Evolutionary conservation across 2,113 vertebrate species (phyloP), one percentile per base, ranked within the genome.

Genomic region (Mobula hypostoma): DNA sequence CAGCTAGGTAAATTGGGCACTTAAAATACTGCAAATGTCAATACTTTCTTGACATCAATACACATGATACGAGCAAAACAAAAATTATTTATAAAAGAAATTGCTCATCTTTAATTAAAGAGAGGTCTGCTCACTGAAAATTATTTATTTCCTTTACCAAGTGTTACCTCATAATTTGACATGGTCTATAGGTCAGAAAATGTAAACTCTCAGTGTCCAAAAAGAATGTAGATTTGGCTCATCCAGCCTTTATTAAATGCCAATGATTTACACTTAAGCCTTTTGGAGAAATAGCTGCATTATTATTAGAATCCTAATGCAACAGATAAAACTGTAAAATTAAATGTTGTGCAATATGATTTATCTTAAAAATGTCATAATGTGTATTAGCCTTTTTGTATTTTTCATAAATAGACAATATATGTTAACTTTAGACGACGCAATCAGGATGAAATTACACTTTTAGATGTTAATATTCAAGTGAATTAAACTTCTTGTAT

Each of bases 11-110:
- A 93, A 72, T 93, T 74, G 36, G 36, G 11, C 19, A 92, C 19
- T 93, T 93, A 74, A 93, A 90, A 74, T 21, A 74, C 17, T 56
- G 68, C 32, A 56, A 56, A 74, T 74, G 7, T 72, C 68, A 72
- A 74, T 92, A 74, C 61, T 66, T 91, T 27, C 90, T 74, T 21
- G n/a, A 72, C 7, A 36, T 93, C 27, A 74, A 74, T 76, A 48
- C 36, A 56, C 36, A 32, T 7, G 27, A 85, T 88, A 61, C n/a
- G 29, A 90, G 29, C 15, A 90, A 36, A 68, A 66, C 85, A 63
- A 63, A 68, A 63, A 90, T 68, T 68, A 90, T 90, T 90, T 90
- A 66, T 19, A 32, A 90, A 63, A 90, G 6, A 85, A 85, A 27
- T 85, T 11, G 85, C 61, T 90, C 5, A 90, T 68, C 61, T 2